Evolutionary conservation across 2,113 vertebrate genomes (phyloP), one percentile per base, ranked within the genome.

Genomic region (Neotoma lepida): DNA sequence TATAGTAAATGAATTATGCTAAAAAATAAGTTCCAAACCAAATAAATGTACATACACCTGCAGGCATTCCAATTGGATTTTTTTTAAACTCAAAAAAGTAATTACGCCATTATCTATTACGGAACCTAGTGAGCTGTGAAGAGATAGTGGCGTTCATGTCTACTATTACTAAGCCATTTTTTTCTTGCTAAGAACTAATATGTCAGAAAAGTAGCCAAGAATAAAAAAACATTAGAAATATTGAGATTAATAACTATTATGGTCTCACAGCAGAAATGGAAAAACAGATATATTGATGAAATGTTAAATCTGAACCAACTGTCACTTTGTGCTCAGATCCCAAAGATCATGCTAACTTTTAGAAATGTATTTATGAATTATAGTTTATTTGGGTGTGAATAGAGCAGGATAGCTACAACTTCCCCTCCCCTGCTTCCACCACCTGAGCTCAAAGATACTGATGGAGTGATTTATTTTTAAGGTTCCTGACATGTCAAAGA

Each of bases 71-170:
- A 95, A 96, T 58, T 97, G 94, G 89, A 96, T 95, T 96, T 97
- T 92, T 97, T 94, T 97, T 84, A 56, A 88, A 94, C 96, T 92
- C 96, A 92, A 97, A 92, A 97, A 97, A 95, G 94, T 97, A 97
- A 97, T 97, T 97, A 97, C 44, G 93, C 90, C 82, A 95, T 97
- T 97, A 97, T 96, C 97, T 97, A 91, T 97, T 97, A 96, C 90
- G 30, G 73, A 86, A 96, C 88, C 78, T 90, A 96, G 88, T 81
- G 96, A 97, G 94, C 96, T 95, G 94, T 95, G 97, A 96, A 95
- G 88, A 97, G 96, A 97, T 95, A 93, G 95, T 92, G 64, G 63
- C 92, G 90, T 95, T 92, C 88, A 85, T 96, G 95, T 95, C 94
- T 96, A 93, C 91, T 92, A 89, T 95, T 96, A 97, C 58, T 4